Conservation (phyloP, 2,888 invertebrate species). For the Laothoe populi region DNA sequence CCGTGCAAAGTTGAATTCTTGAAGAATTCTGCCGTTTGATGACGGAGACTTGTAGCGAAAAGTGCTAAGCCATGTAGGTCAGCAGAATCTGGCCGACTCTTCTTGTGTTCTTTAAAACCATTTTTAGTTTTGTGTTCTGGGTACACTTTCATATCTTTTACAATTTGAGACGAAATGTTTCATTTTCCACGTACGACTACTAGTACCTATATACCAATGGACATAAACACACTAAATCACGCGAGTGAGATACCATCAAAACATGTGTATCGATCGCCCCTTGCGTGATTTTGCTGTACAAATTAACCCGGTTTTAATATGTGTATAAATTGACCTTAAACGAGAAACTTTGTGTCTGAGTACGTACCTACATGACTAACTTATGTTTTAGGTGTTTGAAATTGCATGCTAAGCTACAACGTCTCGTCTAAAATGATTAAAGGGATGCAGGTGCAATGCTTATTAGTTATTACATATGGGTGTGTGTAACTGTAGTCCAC, state of each 20-base stretch:
- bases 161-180: slow-evolving; percentile 40
- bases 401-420: not conserved
- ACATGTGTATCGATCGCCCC: slow-evolving; percentile 55
- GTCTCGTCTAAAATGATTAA: not conserved
- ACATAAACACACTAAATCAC: slow-evolving; percentile 52
- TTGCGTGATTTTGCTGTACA: slow-evolving; percentile 52
- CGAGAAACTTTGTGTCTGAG: not conserved
- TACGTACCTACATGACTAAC: not conserved
- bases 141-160: slow-evolving; percentile 66
- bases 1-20: slow-evolving; percentile 91
- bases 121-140: slow-evolving; percentile 47
- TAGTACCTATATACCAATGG: slow-evolving; percentile 29
- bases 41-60: slow-evolving; percentile 87
- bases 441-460: too few species aligned
- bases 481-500: too few species aligned
- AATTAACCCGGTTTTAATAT: slow-evolving; percentile 34
- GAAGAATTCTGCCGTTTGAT: slow-evolving; percentile 90
- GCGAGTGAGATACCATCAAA: slow-evolving; percentile 59
- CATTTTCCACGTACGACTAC: slow-evolving; percentile 32
- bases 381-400: not conserved
- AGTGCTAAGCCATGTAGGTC: slow-evolving; percentile 66
- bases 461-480: too few species aligned
- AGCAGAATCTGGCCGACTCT: slow-evolving; percentile 40
- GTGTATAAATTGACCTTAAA: slow-evolving; percentile 21
- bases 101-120: slow-evolving; percentile 46